Evolutionary conservation across 2,888 invertebrate genomes (phyloP), one percentile per base, ranked within the genome.

Genomic region (Lepeophtheirus nordmannii): DNA sequence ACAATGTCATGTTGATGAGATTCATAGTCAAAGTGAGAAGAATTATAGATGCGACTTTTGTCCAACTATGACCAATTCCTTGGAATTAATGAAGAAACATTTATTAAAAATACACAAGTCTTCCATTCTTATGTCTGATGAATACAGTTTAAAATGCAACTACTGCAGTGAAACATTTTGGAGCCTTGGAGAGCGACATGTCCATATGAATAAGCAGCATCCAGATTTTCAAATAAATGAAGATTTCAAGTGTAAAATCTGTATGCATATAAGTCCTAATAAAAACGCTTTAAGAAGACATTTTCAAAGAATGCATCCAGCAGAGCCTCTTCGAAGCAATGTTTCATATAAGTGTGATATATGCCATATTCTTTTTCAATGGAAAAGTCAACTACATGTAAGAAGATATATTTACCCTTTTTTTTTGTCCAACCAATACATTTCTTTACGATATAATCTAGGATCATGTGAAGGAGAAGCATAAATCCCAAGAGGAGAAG

Each of bases 21-120:
- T 30, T 30, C 30, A 30, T 30, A 30, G 30, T 30, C 30, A 30
- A 30, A 30, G 30, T 30, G 30, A 7, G 7, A 30, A 30, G 30
- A 30, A 30, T 30, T 46, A 46, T 46, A 14, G 53, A 46, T 69
- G 69, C 58, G 64, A 68, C 20, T 30, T 68, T n/a, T 69, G 69
- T 53, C 66, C 62, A 22, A 60, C 59, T 23, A 58, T 10, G 30
- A 68, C 68, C 17, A 39, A 60, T 9, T 63, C 68, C 11, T 46
- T 69, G 1, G 41, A 64, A 41, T 67, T 61, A 38, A 69, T 69
- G 69, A 68, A 68, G 22, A 56, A 57, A 11, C 69, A 69, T 58
- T 69, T 67, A 23, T 60, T 69, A 11, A 65, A 66, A 39, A 61
- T 60, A 30, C 69, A 69, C 57, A 69, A 69, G 22, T 40, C 64